These are phyloP conservation scores for Callinectes sapidus DNA, from an alignment of 2,888 invertebrate genomes.

Conservation along the genomic window DNA sequence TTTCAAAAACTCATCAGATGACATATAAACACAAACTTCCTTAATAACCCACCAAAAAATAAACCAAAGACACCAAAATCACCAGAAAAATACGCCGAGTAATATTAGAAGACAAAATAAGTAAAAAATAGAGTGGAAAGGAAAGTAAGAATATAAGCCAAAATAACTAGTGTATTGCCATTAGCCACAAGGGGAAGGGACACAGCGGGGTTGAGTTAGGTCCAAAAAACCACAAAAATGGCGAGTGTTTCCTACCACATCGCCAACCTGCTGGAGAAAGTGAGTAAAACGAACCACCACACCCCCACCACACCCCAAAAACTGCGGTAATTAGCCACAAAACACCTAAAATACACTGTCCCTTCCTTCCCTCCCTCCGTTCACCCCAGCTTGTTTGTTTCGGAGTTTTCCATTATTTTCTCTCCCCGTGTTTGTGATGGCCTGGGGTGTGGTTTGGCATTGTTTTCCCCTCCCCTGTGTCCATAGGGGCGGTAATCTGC, in stretches of 20 bases:
- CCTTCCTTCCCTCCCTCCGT: too few relatives aligned
- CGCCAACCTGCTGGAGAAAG: conserved; percentile 98
- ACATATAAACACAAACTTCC: too few relatives aligned
- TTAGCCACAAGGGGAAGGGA: too few relatives aligned
- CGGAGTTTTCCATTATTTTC: neutral
- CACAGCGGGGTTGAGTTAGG: too few relatives aligned
- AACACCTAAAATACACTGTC: neutral
- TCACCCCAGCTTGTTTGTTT: neutral
- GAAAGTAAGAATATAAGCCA: too few relatives aligned
- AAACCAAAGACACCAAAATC: too few relatives aligned
- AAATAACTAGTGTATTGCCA: too few relatives aligned
- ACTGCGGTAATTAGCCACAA: neutral
- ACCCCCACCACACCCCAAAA: neutral
- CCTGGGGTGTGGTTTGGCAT: neutral
- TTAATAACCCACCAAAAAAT: too few relatives aligned
- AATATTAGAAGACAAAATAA: too few relatives aligned
- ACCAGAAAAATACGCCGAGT: too few relatives aligned
- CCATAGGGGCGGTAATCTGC: neutral
- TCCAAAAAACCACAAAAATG: conserved; percentile 76
- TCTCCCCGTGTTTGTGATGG: neutral
- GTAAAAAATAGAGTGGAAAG: too few relatives aligned
- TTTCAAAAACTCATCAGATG: too few relatives aligned
- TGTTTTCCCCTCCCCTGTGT: neutral
- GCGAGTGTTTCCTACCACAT: conserved; percentile 91
- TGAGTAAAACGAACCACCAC: conserved; percentile 77